These are phyloP conservation scores for Clytia hemisphaerica DNA, from an alignment of 30 jellyfish, hydroid and myxozoan species.

Conservation along the genomic window DNA sequence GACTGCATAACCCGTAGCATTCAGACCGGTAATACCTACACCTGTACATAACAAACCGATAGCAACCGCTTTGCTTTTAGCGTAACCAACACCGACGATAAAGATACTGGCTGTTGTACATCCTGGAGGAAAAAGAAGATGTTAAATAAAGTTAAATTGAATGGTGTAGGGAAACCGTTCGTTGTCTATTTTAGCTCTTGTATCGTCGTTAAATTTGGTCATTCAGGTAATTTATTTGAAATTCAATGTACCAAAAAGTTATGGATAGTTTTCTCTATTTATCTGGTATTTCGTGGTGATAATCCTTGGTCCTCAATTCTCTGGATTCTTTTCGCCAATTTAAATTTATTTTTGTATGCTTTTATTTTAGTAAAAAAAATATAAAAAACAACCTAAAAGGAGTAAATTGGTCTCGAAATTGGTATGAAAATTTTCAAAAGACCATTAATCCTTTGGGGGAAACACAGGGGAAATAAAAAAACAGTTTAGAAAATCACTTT, in stretches of 20 bases:
- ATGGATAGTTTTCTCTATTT: background rate
- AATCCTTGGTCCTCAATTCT: background rate
- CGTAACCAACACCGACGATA: constrained; percentile 99
- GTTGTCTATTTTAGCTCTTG: too few species aligned
- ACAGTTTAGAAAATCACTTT: too few species aligned
- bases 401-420: background rate
- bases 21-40: constrained; percentile 98
- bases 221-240: constrained; percentile 69
- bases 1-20: constrained; percentile 99
- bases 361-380: background rate
- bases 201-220: too few species aligned
- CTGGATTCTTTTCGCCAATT: background rate
- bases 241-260: constrained; percentile 59
- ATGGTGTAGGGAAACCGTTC: background rate
- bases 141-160: background rate
- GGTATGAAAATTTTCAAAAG: background rate
- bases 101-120: constrained; percentile 97
- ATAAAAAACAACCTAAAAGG: too few species aligned
- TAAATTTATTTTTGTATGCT: too few species aligned
- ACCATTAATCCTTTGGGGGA: too few species aligned
- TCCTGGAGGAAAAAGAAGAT: constrained; percentile 42
- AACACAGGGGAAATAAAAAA: too few species aligned
- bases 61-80: constrained; percentile 88
- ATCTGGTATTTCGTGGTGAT: background rate
- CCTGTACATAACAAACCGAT: constrained; percentile 89